Percentiles rank a stretch among this genome's conserved stretches.
Conservation (phyloP, 2,888 invertebrate genomes). For the Aphrophora alni region DNA sequence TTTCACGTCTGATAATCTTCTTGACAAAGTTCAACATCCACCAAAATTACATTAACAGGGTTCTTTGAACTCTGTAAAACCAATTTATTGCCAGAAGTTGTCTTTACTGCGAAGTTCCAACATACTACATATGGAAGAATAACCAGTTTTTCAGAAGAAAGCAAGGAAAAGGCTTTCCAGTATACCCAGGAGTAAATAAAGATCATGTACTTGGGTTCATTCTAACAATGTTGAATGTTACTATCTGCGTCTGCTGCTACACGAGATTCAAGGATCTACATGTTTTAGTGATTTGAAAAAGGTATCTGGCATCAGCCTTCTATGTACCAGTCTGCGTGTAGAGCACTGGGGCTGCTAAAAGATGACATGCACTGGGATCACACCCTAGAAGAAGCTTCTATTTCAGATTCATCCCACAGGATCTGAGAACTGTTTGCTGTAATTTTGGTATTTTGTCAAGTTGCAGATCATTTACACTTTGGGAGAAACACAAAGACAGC, state of each 20-base stretch:
- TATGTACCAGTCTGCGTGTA: no score
- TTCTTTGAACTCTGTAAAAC: background rate
- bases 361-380: no score
- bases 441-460: background rate
- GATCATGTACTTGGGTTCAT: slow-evolving; percentile 50
- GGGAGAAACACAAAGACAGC: background rate
- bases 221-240: slow-evolving; percentile 45
- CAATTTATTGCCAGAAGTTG: background rate
- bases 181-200: background rate
- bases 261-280: background rate
- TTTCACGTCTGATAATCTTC: background rate
- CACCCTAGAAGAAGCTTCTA: background rate
- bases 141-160: background rate
- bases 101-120: background rate
- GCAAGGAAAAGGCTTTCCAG: background rate
- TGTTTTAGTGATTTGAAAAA: background rate
- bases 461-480: background rate
- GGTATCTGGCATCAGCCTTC: background rate
- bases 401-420: background rate
- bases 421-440: background rate
- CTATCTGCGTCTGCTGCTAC: slow-evolving; percentile 44
- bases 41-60: background rate
- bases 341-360: no score
- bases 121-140: background rate
- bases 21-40: background rate